Evolutionary conservation across 2,797 vertebrate species (phyloP).

Genomic region (Cryptoprocta ferox): DNA sequence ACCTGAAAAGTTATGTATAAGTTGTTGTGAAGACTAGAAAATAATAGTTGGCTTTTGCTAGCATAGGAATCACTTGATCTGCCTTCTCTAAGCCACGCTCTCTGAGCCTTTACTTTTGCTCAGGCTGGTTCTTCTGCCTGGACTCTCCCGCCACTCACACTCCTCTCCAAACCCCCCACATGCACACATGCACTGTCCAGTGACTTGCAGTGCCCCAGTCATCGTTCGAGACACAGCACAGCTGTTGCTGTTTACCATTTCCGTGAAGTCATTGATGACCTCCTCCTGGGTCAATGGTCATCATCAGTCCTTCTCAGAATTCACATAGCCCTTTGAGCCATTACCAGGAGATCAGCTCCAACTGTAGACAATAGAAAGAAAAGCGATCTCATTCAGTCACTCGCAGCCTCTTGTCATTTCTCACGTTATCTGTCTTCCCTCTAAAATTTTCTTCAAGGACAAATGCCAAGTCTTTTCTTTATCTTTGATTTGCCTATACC

Average conservation of each 20-base stretch:
- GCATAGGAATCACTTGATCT: neutral
- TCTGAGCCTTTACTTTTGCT: neutral
- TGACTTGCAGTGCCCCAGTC: neutral
- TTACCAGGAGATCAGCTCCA: neutral
- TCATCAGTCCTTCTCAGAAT: neutral
- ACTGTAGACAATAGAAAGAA: neutral
- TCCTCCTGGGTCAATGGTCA: neutral
- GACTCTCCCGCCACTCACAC: neutral
- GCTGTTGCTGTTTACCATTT: neutral
- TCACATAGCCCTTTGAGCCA: neutral
- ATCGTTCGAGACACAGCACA: neutral
- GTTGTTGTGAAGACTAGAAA: neutral
- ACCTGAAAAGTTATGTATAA: neutral
- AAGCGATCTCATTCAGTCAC: neutral
- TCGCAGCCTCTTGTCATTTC: neutral
- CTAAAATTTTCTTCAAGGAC: neutral
- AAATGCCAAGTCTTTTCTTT: neutral
- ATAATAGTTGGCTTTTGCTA: neutral
- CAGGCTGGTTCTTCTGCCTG: neutral
- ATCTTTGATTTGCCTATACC: neutral
- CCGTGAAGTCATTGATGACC: neutral
- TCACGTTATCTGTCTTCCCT: neutral
- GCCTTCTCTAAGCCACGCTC: neutral
- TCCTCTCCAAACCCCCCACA: neutral
- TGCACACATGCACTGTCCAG: no score